These are phyloP conservation scores for Lates calcarifer DNA, from an alignment of 2,113 vertebrate genomes.

Conservation along the genomic window DNA sequence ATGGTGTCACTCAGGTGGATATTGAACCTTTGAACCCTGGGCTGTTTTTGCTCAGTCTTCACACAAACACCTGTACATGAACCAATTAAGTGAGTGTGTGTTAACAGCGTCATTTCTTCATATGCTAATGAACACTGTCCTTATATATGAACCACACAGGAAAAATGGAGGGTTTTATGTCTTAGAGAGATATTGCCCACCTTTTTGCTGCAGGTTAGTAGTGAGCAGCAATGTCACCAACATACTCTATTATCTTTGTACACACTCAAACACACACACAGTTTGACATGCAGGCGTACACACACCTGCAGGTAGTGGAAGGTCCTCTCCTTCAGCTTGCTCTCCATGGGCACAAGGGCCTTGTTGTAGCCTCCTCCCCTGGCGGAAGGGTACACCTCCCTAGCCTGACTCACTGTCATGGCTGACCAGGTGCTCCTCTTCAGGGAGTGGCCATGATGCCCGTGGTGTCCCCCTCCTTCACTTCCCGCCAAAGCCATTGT, in stretches of 20 bases:
- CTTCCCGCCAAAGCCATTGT: conserved; percentile 93
- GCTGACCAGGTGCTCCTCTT: conserved; percentile 98
- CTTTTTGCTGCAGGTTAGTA: not conserved
- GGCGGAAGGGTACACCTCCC: conserved; percentile 92
- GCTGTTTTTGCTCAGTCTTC: not conserved
- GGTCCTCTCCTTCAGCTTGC: conserved; percentile 93
- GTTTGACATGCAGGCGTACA: conserved; percentile 13
- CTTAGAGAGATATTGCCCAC: not conserved
- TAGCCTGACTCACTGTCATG: conserved; percentile 98
- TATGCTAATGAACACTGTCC: not conserved
- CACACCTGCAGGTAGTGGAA: conserved; percentile 98
- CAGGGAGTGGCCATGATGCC: conserved; percentile 88
- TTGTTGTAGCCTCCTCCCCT: conserved; percentile 88
- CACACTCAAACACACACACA: not conserved
- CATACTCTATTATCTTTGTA: not conserved
- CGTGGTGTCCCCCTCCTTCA: conserved; percentile 71
- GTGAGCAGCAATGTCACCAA: not conserved
- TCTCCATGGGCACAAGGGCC: conserved; percentile 92
- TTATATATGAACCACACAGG: not conserved
- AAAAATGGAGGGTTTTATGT: not conserved
- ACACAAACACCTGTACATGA: no score
- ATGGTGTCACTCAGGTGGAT: conserved; percentile 18
- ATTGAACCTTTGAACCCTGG: not conserved
- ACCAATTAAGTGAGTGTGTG: no score
- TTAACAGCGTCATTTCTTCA: not conserved